These are phyloP conservation scores for Pseudochirops corinnae DNA, from an alignment of 2,797 vertebrate species.

Conservation along the genomic window DNA sequence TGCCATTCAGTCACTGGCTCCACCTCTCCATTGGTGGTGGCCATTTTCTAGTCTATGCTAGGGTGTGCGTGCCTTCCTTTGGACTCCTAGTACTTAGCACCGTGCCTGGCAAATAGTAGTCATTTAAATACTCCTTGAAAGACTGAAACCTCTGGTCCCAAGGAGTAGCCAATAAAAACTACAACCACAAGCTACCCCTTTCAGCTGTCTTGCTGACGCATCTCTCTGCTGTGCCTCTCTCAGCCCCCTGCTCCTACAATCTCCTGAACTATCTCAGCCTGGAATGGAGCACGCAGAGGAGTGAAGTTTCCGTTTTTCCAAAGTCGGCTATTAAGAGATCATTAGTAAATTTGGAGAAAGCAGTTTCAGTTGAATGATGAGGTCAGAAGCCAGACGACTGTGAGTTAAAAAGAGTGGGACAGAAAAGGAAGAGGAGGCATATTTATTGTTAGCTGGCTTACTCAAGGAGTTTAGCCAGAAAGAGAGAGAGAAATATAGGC, in stretches of 20 bases:
- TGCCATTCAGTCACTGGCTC: background rate
- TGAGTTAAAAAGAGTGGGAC: background rate
- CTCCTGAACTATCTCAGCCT: background rate
- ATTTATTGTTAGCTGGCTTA: background rate
- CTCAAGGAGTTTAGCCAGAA: background rate
- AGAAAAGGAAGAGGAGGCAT: background rate
- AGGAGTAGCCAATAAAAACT: background rate
- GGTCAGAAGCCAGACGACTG: background rate
- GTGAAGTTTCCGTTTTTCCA: background rate
- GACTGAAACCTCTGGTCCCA: background rate
- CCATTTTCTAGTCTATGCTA: background rate
- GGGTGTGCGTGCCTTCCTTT: background rate
- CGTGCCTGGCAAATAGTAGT: background rate
- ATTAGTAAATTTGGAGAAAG: background rate
- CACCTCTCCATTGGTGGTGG: background rate
- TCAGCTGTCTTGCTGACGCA: background rate
- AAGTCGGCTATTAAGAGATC: background rate
- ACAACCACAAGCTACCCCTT: background rate
- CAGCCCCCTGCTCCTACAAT: background rate
- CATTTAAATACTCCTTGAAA: background rate
- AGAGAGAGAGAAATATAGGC: background rate
- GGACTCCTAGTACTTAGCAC: background rate
- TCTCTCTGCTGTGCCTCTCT: background rate
- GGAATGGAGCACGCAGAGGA: background rate
- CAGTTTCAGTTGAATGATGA: background rate